Conservation (phyloP, 2,113 vertebrate species). For the Eulacestoma nigropectus region DNA sequence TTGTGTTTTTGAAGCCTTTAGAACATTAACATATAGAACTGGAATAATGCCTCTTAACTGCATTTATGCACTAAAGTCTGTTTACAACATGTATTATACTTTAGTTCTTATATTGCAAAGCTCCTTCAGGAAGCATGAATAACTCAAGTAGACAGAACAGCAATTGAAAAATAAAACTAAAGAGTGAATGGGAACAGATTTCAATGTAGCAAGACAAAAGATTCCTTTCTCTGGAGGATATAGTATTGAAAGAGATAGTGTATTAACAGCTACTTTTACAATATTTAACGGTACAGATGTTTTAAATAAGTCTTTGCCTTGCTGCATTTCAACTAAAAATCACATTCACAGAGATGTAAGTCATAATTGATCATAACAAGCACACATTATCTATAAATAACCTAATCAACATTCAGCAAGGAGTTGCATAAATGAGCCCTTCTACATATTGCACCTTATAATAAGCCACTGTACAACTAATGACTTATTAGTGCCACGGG, state of each 20-base stretch:
- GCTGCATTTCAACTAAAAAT: background rate
- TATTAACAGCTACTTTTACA: background rate
- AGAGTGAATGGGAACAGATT: background rate
- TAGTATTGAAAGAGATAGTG: background rate
- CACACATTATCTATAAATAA: conserved; percentile 69
- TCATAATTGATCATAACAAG: conserved; percentile 65
- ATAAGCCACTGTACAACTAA: conserved; percentile 68
- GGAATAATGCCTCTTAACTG: background rate
- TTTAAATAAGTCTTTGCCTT: conserved; percentile 14
- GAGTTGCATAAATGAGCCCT: conserved; percentile 57
- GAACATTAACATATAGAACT: background rate
- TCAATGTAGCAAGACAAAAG: background rate
- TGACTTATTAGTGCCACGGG: conserved; percentile 72
- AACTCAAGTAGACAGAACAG: conserved; percentile 2
- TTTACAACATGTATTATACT: conserved; percentile 7
- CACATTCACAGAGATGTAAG: background rate
- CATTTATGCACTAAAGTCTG: conserved; percentile 9
- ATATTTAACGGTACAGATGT: background rate
- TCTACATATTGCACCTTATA: conserved; percentile 64
- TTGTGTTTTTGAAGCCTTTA: background rate
- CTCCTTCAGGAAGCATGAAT: background rate
- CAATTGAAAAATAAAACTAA: conserved; percentile 24
- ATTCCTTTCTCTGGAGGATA: background rate
- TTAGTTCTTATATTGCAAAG: background rate
- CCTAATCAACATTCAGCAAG: conserved; percentile 71